Conservation (phyloP, 2,888 invertebrate species). For the Chrysolina haemoptera region DNA sequence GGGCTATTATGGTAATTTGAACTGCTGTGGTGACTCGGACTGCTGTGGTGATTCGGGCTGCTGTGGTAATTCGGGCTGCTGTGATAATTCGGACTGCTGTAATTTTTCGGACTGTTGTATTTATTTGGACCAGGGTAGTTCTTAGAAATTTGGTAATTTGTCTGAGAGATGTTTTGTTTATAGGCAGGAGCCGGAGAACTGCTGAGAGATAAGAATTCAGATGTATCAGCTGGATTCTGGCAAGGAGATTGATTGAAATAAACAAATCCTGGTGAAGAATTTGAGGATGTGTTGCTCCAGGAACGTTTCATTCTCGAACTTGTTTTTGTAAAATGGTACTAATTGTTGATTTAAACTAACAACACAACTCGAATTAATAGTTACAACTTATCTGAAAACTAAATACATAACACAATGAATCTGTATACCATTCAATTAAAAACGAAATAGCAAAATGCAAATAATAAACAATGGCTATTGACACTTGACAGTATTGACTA, state of each 20-base stretch:
- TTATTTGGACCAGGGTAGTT: slow-evolving; percentile 34
- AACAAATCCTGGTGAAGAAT: slow-evolving; percentile 44
- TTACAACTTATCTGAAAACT: neutral
- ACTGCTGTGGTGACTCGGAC: no score
- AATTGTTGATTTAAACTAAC: neutral
- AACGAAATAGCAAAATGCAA: no score
- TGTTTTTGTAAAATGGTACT: neutral
- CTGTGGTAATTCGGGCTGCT: neutral
- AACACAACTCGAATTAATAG: neutral
- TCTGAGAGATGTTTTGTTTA: slow-evolving; percentile 31
- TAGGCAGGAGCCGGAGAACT: slow-evolving; percentile 33
- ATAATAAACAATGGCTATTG: neutral
- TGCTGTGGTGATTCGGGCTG: neutral
- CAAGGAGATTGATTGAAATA: slow-evolving; percentile 42
- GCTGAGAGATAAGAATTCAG: slow-evolving; percentile 44
- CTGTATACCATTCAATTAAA: neutral
- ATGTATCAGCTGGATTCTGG: slow-evolving; percentile 35
- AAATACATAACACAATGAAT: neutral
- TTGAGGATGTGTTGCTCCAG: slow-evolving; percentile 34
- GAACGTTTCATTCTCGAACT: slow-evolving; percentile 38
- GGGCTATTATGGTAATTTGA: no score
- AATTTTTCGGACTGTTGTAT: neutral
- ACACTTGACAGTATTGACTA: no score
- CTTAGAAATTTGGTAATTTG: slow-evolving; percentile 41
- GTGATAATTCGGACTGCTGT: slow-evolving; percentile 36